Percentiles rank a stretch among this genome's conserved stretches.
Conservation (phyloP, 2,888 invertebrate species). For the Cepaea hortensis region DNA sequence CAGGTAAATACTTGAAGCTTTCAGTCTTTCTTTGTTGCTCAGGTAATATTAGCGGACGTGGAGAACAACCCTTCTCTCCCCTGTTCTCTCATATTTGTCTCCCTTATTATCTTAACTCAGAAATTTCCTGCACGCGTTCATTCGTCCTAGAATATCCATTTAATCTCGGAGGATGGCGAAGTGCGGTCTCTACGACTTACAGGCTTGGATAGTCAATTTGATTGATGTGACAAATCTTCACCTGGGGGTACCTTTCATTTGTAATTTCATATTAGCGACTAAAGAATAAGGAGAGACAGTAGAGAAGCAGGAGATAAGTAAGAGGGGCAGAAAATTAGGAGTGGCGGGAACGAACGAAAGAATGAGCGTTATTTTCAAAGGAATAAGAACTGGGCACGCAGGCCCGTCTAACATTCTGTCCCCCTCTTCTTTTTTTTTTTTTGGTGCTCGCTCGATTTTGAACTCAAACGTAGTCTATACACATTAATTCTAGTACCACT, state of each 20-base stretch:
- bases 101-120: slow-evolving; percentile 10
- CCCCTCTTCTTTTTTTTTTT: too few species aligned
- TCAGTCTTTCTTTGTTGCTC: slow-evolving; percentile 26
- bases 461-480: too few species aligned
- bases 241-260: too few species aligned
- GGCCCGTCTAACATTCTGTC: too few species aligned
- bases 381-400: too few species aligned
- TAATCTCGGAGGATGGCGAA: slow-evolving; percentile 24
- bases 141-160: slow-evolving; percentile 28
- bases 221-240: too few species aligned
- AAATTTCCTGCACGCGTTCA: slow-evolving; percentile 29
- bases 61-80: not conserved
- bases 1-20: slow-evolving; percentile 24
- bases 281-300: not conserved
- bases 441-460: too few species aligned
- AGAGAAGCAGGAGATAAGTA: not conserved
- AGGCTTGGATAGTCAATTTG: too few species aligned
- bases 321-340: not conserved
- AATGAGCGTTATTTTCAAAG: not conserved
- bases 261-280: too few species aligned
- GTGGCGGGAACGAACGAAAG: not conserved
- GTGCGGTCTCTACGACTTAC: not conserved
- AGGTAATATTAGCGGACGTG: slow-evolving; percentile 38
- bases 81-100: slow-evolving; percentile 1
- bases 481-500: too few species aligned